These are phyloP conservation scores for Sebastes kiyomatsui DNA, from an alignment of 2,797 vertebrate species.

Conservation along the genomic window DNA sequence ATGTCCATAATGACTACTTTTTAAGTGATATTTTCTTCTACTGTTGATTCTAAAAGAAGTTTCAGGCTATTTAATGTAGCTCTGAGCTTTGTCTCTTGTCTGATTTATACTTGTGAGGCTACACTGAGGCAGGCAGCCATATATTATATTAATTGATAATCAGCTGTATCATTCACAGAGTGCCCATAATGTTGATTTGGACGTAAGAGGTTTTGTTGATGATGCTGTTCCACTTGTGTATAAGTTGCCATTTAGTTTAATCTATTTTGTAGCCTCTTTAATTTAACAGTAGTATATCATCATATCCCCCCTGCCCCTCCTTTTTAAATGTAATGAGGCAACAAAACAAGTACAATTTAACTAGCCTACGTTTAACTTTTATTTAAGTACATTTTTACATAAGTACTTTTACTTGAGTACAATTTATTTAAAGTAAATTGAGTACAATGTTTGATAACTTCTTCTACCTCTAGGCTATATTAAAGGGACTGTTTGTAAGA, in stretches of 20 bases:
- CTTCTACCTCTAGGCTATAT: accelerated
- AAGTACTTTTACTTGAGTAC: neutral
- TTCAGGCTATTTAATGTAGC: neutral
- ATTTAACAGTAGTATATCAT: neutral
- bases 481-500: too few relatives aligned
- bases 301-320: accelerated
- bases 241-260: neutral
- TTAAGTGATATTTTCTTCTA: neutral
- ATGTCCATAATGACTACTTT: neutral
- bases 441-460: too few relatives aligned
- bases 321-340: neutral
- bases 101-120: neutral
- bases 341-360: neutral
- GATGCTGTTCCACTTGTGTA: neutral
- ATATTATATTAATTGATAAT: neutral
- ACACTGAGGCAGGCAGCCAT: neutral
- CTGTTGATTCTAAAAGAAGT: neutral
- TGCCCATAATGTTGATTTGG: neutral
- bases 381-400: neutral
- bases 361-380: neutral
- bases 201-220: neutral
- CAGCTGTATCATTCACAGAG: neutral
- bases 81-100: neutral
- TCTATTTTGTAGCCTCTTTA: neutral
- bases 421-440: neutral